A percentile compares a stretch with the other conserved stretches of the same genome.
Conservation (phyloP, 2,888 invertebrate genomes). For the Melikaiella ostensackeni region DNA sequence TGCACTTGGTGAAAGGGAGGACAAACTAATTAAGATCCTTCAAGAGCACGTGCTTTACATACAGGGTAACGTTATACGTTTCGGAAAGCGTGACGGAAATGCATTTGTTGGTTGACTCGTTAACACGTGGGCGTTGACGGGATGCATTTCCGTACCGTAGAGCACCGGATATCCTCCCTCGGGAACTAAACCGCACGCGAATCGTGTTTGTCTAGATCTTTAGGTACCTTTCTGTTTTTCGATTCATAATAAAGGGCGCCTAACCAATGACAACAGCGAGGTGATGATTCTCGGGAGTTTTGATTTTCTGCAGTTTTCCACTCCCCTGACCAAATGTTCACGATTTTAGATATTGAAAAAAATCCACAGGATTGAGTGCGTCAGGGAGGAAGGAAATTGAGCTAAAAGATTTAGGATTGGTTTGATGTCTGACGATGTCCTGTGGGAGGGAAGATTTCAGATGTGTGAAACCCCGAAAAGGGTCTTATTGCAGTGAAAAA, state of each 20-base stretch:
- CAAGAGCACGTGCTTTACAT: constrained; percentile 51
- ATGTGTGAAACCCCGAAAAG: too few species aligned
- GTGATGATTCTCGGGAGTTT: too few species aligned
- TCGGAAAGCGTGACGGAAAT: constrained; percentile 60
- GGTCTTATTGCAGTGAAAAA: too few species aligned
- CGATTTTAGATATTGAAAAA: too few species aligned
- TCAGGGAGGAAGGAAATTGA: too few species aligned
- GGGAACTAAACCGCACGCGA: constrained; percentile 67
- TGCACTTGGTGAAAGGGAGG: not conserved
- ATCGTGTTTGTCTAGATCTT: constrained; percentile 56
- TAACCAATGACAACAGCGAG: too few species aligned
- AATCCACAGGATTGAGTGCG: too few species aligned
- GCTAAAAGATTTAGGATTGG: too few species aligned
- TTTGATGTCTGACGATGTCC: too few species aligned
- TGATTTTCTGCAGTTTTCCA: too few species aligned
- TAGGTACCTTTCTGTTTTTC: not conserved
- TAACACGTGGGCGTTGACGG: constrained; percentile 62
- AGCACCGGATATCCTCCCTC: constrained; percentile 73
- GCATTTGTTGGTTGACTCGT: constrained; percentile 58
- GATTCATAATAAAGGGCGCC: not conserved
- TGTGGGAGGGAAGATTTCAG: too few species aligned
- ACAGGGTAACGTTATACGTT: constrained; percentile 56
- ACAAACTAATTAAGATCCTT: constrained; percentile 9
- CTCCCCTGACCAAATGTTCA: too few species aligned
- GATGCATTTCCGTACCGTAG: constrained; percentile 70